Percentiles rank a stretch among this genome's conserved stretches.
These are phyloP conservation scores for Chrysolina haemoptera DNA, from an alignment of 2,888 invertebrate species.

Conservation along the genomic window DNA sequence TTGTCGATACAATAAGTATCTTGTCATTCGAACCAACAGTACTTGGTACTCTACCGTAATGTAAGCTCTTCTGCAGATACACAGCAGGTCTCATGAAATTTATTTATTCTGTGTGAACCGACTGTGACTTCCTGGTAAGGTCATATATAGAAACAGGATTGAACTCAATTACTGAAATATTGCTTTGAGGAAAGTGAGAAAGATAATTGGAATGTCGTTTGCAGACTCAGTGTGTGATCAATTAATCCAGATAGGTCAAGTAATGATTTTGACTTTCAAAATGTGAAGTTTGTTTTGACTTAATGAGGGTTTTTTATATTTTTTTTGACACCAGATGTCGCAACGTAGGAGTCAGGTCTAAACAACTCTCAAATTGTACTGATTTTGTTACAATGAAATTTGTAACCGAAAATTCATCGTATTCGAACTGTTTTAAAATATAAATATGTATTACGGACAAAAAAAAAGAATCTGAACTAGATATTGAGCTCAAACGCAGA, in stretches of 20 bases:
- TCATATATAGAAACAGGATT: slow-evolving; percentile 18
- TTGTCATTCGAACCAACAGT: slow-evolving; percentile 8
- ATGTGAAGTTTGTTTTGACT: neutral
- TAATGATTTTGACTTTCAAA: neutral
- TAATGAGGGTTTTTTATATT: no score
- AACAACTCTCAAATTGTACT: no score
- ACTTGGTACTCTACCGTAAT: slow-evolving; percentile 10
- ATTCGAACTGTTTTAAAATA: no score
- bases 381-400: no score
- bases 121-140: slow-evolving; percentile 18
- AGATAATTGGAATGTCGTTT: slow-evolving; percentile 1
- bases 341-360: no score
- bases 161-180: neutral
- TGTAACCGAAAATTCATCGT: no score
- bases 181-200: slow-evolving; percentile 5
- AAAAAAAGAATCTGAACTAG: no score
- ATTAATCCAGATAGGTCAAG: neutral
- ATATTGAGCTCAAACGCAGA: no score
- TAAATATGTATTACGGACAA: no score
- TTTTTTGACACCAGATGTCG: no score
- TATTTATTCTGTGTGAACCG: slow-evolving; percentile 18
- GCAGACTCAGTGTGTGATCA: neutral
- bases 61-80: slow-evolving; percentile 13
- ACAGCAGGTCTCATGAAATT: slow-evolving; percentile 12
- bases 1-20: slow-evolving; percentile 2